A percentile compares a stretch with the other conserved stretches of the same genome.
Conservation (phyloP, 2,888 invertebrate genomes). For the Conchocele bisecta region DNA sequence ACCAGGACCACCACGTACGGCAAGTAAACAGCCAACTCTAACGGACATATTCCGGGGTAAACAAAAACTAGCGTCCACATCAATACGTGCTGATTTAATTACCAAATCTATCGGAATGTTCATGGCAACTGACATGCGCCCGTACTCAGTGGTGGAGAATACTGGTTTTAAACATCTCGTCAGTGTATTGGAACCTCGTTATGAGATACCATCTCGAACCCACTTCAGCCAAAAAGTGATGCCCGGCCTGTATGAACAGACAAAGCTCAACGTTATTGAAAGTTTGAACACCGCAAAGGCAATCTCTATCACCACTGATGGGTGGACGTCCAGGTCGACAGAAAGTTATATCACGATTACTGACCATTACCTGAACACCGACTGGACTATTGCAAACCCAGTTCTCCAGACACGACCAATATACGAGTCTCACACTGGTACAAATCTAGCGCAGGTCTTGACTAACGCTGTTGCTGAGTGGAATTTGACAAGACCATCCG, state of each 20-base stretch:
- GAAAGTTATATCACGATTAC: constrained; percentile 18
- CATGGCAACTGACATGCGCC: constrained; percentile 31
- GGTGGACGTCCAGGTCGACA: constrained; percentile 19
- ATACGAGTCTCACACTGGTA: constrained; percentile 23
- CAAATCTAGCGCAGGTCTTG: constrained; percentile 18
- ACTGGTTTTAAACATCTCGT: constrained; percentile 28
- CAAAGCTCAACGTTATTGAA: neutral
- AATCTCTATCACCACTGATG: constrained; percentile 13
- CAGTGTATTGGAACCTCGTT: constrained; percentile 29
- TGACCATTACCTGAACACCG: constrained; percentile 8
- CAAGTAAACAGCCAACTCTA: no score
- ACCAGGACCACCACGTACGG: no score
- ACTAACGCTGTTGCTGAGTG: constrained; percentile 22
- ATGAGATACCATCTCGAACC: constrained; percentile 15
- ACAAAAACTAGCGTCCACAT: no score
- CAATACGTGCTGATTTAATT: neutral
- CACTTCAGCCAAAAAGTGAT: constrained; percentile 37
- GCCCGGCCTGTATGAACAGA: constrained; percentile 8
- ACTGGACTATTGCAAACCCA: constrained; percentile 13
- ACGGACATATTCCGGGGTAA: no score
- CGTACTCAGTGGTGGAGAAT: constrained; percentile 25
- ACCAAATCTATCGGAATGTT: constrained; percentile 1
- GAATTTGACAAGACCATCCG: constrained; percentile 14
- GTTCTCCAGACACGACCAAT: constrained; percentile 8
- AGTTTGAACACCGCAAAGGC: neutral